Conservation (phyloP, 2,113 vertebrate genomes). For the Passer montanus region DNA sequence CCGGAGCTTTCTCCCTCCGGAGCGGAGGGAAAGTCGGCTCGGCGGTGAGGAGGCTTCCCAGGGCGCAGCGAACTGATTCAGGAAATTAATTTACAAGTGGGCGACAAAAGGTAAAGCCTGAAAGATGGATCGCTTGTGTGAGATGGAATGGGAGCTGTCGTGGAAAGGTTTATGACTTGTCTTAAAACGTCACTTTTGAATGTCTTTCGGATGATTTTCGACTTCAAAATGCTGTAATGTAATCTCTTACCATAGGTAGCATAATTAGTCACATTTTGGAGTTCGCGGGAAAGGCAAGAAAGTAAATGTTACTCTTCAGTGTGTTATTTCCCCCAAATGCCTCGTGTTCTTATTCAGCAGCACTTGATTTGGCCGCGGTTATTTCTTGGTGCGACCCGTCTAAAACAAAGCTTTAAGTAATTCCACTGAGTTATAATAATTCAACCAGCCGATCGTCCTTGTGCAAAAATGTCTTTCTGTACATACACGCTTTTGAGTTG, state of each 20-base stretch:
- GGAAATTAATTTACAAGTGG: slow-evolving; percentile 12
- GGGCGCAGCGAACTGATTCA: not conserved
- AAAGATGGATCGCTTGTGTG: not conserved
- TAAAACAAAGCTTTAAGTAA: not conserved
- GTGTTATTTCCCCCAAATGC: not conserved
- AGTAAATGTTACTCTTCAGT: not conserved
- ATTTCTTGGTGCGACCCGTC: not conserved
- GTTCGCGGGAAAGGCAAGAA: not conserved
- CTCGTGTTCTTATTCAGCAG: not conserved
- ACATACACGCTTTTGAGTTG: not conserved
- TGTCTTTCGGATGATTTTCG: not conserved
- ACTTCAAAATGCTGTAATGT: not conserved
- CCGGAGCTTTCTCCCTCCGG: not conserved
- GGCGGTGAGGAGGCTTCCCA: not conserved
- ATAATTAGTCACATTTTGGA: not conserved
- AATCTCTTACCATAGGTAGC: not conserved
- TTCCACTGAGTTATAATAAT: not conserved
- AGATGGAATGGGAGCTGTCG: not conserved
- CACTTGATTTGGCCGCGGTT: not conserved
- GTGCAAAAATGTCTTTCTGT: not conserved
- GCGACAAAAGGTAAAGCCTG: slow-evolving; percentile 68
- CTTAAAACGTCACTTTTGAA: not conserved
- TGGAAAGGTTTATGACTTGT: fast-evolving
- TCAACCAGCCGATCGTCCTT: not conserved
- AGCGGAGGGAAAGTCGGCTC: not conserved